phyloP scores from a whole-genome alignment of 1,140 invertebrate species.

The Mamestra configurata region DNA sequence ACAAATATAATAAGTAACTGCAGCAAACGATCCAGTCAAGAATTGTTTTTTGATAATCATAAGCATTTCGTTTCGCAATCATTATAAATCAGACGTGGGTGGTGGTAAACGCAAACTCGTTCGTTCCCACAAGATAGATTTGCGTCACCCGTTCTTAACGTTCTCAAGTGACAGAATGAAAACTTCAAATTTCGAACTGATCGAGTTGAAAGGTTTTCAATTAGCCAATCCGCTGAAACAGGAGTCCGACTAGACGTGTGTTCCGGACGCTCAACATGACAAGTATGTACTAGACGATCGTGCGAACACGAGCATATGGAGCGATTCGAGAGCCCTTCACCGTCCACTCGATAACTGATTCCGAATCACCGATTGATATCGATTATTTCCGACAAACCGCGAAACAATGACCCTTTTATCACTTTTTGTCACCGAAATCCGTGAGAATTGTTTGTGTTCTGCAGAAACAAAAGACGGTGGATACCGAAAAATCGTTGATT shows the following conservation, averaged over 20 bases:
- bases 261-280: conserved; percentile 62
- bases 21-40: too few relatives aligned
- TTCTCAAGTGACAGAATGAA: conserved; percentile 25
- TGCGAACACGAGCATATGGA: conserved; percentile 61
- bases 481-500: neutral
- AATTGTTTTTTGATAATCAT: too few relatives aligned
- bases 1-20: too few relatives aligned
- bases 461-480: conserved; percentile 19
- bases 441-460: conserved; percentile 23
- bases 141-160: conserved; percentile 3
- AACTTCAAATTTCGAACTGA: conserved; percentile 54
- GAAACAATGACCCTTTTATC: conserved; percentile 67
- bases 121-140: neutral
- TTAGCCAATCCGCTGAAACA: conserved; percentile 64
- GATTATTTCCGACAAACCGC: conserved; percentile 62
- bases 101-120: too few relatives aligned
- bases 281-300: conserved; percentile 61
- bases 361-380: conserved; percentile 66
- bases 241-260: conserved; percentile 62
- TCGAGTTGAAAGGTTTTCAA: conserved; percentile 64
- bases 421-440: conserved; percentile 43
- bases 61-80: too few relatives aligned
- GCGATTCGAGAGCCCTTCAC: conserved; percentile 61
- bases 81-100: conserved; percentile 2
- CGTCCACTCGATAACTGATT: conserved; percentile 70